Conservation (phyloP, 2,888 invertebrate species). For the Trichogramma dendrolimi region DNA sequence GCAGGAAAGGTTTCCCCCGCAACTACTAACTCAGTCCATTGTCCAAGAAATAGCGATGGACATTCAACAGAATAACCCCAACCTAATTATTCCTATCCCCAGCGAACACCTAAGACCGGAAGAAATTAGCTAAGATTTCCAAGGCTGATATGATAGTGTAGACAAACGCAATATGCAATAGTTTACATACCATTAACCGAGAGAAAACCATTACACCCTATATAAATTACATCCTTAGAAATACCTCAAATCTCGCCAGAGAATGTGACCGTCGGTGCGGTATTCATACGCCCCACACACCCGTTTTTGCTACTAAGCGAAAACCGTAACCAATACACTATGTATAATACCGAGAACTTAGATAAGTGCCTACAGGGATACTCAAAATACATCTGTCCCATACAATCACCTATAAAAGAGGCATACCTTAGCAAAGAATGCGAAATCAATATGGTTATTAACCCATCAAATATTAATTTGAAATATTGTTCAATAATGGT, state of each 20-base stretch:
- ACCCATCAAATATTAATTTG: neutral
- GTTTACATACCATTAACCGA: neutral
- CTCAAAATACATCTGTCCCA: neutral
- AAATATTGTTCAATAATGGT: no score
- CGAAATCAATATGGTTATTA: neutral
- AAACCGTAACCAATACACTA: neutral
- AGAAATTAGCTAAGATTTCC: neutral
- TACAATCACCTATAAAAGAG: neutral
- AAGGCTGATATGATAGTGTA: neutral
- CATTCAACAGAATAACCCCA: neutral
- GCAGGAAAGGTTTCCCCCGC: neutral
- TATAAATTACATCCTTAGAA: neutral
- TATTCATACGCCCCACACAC: neutral
- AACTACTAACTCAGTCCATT: neutral
- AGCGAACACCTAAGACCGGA: neutral
- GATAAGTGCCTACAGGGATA: neutral
- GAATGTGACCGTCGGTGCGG: no score
- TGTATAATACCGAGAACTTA: neutral
- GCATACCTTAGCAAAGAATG: neutral
- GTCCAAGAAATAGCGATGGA: neutral
- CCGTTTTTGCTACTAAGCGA: neutral
- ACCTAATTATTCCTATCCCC: neutral
- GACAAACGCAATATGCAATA: neutral
- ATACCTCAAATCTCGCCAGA: neutral
- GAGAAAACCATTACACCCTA: neutral